Conservation (phyloP, 37 sponge, comb jelly and placozoan genomes). For the Geodia barretti region DNA sequence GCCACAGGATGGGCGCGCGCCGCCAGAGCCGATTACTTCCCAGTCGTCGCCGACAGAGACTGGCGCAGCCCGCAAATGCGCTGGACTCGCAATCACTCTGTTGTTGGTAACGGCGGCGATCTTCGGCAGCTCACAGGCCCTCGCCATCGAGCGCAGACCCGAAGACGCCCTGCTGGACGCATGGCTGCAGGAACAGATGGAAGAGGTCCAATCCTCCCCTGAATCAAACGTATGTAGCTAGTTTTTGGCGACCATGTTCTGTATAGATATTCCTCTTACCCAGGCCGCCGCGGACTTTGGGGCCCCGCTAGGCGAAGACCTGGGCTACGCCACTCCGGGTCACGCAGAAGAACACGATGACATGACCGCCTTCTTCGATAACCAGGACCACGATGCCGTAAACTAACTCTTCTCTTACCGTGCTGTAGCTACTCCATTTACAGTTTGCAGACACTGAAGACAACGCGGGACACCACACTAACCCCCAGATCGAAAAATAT, state of each 20-base stretch:
- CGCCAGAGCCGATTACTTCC: no score
- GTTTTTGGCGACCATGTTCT: no score
- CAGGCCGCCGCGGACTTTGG: no score
- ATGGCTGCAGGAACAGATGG: neutral
- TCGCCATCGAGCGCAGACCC: neutral
- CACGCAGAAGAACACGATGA: neutral
- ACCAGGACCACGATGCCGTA: neutral
- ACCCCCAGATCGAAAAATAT: neutral
- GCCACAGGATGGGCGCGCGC: no score
- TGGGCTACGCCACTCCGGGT: neutral
- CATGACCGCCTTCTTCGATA: neutral
- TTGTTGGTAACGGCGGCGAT: no score
- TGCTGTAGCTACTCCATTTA: neutral
- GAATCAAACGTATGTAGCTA: no score
- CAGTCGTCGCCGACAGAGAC: no score
- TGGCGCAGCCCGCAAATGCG: no score
- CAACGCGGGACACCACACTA: neutral
- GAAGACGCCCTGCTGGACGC: neutral
- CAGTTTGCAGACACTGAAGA: neutral
- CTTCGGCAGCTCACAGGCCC: neutral
- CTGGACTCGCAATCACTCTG: no score
- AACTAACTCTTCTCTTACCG: neutral
- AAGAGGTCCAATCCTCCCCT: neutral
- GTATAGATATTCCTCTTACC: no score
- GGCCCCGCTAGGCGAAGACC: neutral